These are phyloP conservation scores for Amblyjoppa proteus DNA, from an alignment of 2,888 invertebrate species.

Conservation along the genomic window DNA sequence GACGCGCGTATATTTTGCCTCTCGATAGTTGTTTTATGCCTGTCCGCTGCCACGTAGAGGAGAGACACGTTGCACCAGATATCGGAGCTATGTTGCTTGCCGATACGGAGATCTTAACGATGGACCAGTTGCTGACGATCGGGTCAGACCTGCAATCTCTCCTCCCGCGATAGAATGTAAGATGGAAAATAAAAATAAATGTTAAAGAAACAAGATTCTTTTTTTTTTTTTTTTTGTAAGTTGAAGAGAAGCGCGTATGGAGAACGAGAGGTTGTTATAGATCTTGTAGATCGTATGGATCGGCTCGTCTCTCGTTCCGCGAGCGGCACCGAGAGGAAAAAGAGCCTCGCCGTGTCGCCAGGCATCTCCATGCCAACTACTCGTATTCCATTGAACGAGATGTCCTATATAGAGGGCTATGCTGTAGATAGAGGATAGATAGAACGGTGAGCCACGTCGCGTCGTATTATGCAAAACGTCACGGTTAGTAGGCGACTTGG, in stretches of 20 bases:
- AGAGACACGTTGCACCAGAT: neutral
- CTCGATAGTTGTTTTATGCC: constrained; percentile 33
- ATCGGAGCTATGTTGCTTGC: neutral
- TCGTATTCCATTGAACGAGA: constrained; percentile 51
- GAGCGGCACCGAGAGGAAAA: constrained; percentile 15
- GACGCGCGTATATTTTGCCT: constrained; percentile 26
- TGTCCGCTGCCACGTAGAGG: neutral
- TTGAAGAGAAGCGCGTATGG: neutral
- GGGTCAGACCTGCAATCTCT: constrained; percentile 1
- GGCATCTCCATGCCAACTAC: constrained; percentile 49
- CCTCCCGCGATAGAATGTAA: constrained; percentile 1
- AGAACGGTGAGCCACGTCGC: constrained; percentile 72
- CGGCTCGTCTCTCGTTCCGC: constrained; percentile 13
- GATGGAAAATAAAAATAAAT: neutral
- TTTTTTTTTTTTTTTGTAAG: no score
- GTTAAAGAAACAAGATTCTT: neutral
- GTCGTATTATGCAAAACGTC: constrained; percentile 80
- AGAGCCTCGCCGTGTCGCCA: constrained; percentile 59
- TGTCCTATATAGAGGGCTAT: constrained; percentile 14
- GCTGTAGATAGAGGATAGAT: constrained; percentile 63
- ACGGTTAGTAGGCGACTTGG: constrained; percentile 64
- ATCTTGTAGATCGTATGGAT: constrained; percentile 5
- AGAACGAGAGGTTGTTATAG: constrained; percentile 6
- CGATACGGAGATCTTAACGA: constrained; percentile 33
- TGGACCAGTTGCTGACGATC: constrained; percentile 34